Conservation (phyloP, 2,113 vertebrate species). For the Callocephalon fimbriatum region DNA sequence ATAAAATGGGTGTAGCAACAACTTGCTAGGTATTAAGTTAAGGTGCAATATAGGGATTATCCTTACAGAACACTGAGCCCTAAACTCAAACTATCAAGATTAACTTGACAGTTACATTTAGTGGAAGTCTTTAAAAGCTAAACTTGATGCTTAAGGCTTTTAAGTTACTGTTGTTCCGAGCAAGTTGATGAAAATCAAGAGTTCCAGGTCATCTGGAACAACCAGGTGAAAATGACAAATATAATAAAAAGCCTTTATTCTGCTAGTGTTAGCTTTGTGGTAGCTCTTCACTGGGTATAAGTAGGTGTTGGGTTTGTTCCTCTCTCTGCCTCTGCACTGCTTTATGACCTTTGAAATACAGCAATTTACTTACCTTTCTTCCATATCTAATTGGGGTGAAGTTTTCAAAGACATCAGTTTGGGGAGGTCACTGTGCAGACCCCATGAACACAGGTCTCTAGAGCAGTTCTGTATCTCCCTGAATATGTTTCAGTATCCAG, state of each 20-base stretch:
- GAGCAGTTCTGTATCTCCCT: neutral
- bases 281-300: neutral
- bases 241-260: neutral
- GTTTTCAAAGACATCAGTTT: neutral
- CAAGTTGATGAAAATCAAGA: neutral
- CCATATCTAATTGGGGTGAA: fast-evolving
- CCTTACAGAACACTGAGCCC: neutral
- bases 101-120: neutral
- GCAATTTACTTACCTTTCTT: neutral
- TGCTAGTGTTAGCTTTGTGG: neutral
- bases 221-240: neutral
- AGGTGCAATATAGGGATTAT: neutral
- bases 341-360: neutral
- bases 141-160: neutral
- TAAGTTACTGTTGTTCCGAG: neutral
- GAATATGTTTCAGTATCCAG: neutral
- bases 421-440: neutral
- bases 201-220: neutral
- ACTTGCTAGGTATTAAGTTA: neutral
- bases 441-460: neutral
- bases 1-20: neutral
- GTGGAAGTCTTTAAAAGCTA: neutral
- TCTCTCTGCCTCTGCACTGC: neutral
- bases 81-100: neutral
- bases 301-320: neutral